Percentiles rank a stretch among this genome's conserved stretches.
phyloP scores from a whole-genome alignment of 2,888 invertebrate genomes.

The Parasteatoda lunata region DNA sequence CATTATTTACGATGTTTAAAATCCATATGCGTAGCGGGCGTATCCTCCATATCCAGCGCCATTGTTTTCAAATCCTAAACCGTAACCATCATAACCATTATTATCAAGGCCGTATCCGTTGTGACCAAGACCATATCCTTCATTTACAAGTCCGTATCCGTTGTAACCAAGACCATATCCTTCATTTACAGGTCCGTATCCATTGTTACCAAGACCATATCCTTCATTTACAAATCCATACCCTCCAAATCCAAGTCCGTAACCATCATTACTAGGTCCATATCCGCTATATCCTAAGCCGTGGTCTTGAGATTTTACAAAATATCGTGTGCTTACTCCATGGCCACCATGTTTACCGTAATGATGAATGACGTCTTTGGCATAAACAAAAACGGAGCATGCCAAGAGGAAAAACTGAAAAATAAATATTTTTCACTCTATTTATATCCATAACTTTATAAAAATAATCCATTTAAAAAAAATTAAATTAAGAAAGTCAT shows the following conservation, averaged over 20 bases:
- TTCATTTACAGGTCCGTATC: not conserved
- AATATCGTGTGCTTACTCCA: constrained; percentile 41
- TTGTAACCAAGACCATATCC: constrained; percentile 33
- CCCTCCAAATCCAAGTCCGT: constrained; percentile 23
- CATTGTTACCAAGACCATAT: constrained; percentile 6
- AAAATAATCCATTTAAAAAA: not conserved
- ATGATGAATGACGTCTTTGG: constrained; percentile 46
- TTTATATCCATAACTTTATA: not conserved
- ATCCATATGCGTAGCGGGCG: not conserved
- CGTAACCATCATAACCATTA: constrained; percentile 9
- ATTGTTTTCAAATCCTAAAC: not conserved
- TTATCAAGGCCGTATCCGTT: not conserved
- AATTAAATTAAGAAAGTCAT: not conserved
- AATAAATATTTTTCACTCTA: not conserved
- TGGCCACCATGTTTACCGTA: constrained; percentile 30
- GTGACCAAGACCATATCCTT: not conserved
- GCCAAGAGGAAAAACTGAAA: constrained; percentile 18
- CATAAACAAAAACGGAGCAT: not conserved
- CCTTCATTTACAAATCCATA: constrained; percentile 11
- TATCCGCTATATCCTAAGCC: constrained; percentile 30
- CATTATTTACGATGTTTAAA: not conserved
- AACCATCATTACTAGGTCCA: constrained; percentile 21
- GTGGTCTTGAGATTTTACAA: constrained; percentile 22
- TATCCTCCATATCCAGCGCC: not conserved
- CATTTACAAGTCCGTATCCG: constrained; percentile 1